Evolutionary conservation across 2,888 invertebrate genomes (phyloP).

Genomic region (Lasioglossum pauxillum): DNA sequence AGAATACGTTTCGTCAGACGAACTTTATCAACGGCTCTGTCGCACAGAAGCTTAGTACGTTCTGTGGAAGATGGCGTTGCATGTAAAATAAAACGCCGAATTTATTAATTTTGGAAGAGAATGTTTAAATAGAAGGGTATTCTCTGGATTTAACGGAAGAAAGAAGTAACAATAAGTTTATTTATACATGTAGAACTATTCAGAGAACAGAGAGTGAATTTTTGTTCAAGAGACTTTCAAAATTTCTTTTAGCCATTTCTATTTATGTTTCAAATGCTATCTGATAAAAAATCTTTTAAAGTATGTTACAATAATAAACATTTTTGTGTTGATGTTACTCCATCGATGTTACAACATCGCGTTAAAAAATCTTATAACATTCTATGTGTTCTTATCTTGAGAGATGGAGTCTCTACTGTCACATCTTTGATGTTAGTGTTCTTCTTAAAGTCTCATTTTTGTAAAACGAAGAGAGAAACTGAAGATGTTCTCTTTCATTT

Average conservation of each 20-base stretch:
- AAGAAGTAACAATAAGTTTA: neutral
- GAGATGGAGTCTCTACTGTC: too few species aligned
- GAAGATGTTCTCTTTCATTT: too few species aligned
- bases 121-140: neutral
- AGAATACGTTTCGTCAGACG: neutral
- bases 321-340: too few species aligned
- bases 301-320: too few species aligned
- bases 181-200: neutral
- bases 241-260: neutral
- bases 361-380: neutral
- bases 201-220: neutral
- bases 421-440: too few species aligned
- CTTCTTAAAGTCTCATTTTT: too few species aligned
- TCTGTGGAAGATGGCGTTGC: slow-evolving; percentile 25
- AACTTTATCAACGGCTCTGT: slow-evolving; percentile 16
- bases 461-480: too few species aligned
- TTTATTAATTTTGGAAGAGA: neutral
- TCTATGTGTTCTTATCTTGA: too few species aligned
- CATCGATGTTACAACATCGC: too few species aligned
- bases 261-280: neutral
- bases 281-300: neutral
- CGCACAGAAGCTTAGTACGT: neutral
- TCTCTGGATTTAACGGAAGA: neutral
- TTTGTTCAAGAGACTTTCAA: too few species aligned
- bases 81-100: neutral